Evolutionary conservation across 2,113 vertebrate species (phyloP), one percentile per base, ranked within the genome.

Genomic region (Stegastes partitus): DNA sequence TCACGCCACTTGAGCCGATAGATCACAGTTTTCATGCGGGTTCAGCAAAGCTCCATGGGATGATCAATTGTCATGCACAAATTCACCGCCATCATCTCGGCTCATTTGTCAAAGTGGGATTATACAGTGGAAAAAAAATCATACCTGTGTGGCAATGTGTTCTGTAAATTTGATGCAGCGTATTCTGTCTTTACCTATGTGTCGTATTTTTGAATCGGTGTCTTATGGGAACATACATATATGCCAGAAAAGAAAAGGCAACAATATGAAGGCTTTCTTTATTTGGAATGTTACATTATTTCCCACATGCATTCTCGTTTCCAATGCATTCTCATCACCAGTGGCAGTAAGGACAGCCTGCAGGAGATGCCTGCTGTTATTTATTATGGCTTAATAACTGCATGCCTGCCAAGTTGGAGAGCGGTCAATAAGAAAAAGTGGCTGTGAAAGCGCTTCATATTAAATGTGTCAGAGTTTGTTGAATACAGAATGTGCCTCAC

Each of bases 311-410:
- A 23, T 77, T 82, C 74, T 84, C 28, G 10, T 85, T 86, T 78
- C 58, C 73, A 51, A 45, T 50, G 55, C 79, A 58, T 81, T 76
- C 53, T 85, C 83, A 83, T 87, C 83, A 87, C 67, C 34, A 10
- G 12, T 65, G 53, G 64, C 74, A 80, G 74, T 59, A 57, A 68
- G 56, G 68, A 61, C 55, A 70, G 75, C 64, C 78, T 81, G 57
- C 8, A 23, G 80, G 75, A 88, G 73, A 79, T 23, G 75, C 77
- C 59, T 77, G 79, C 63, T 73, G 69, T 87, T 83, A 90, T 89
- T 90, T 89, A 84, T 87, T 87, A 87, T 80, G 54, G 61, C 77
- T 90, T 90, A 88, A 91, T 91, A 91, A 92, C 83, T 28, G 78
- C 74, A 68, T 15, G 66, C 55, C 80, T 85, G 81, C 84, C 88